Conservation (phyloP, 2,888 invertebrate genomes). For the Mesopsocus fuscifrons region DNA sequence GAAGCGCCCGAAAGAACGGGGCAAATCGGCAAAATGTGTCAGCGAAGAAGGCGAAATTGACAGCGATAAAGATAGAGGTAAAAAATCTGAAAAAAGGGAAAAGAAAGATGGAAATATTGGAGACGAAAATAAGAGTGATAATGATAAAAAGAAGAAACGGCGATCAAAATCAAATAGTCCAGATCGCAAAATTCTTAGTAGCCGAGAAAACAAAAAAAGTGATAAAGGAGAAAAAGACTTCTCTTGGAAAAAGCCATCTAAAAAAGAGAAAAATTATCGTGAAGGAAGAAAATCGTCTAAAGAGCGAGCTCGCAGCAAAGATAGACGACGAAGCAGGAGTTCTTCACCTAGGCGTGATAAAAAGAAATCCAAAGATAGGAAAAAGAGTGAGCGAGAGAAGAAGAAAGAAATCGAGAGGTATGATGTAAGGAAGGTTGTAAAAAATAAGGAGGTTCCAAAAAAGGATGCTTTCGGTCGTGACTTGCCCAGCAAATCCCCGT, state of each 20-base stretch:
- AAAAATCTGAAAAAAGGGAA: slow-evolving; percentile 21
- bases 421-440: slow-evolving; percentile 49
- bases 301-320: slow-evolving; percentile 25
- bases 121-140: slow-evolving; percentile 33
- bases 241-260: slow-evolving; percentile 62
- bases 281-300: slow-evolving; percentile 34
- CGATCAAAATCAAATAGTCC: slow-evolving; percentile 16
- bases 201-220: slow-evolving; percentile 23
- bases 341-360: slow-evolving; percentile 21
- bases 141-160: slow-evolving; percentile 29
- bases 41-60: slow-evolving; percentile 40
- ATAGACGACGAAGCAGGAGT: slow-evolving; percentile 19
- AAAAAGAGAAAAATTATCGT: slow-evolving; percentile 61
- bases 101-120: no score
- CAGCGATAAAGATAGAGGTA: slow-evolving; percentile 19
- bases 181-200: slow-evolving; percentile 13
- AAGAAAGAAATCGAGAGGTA: slow-evolving; percentile 66
- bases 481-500: slow-evolving; percentile 21
- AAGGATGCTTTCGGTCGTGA: slow-evolving; percentile 68
- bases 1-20: slow-evolving; percentile 15
- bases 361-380: slow-evolving; percentile 21
- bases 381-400: slow-evolving; percentile 33
- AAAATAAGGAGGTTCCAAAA: slow-evolving; percentile 1
- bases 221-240: slow-evolving; percentile 33
- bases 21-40: slow-evolving; percentile 19